Conservation (phyloP, 2,113 vertebrate species). For the Oncorhynchus masou region DNA sequence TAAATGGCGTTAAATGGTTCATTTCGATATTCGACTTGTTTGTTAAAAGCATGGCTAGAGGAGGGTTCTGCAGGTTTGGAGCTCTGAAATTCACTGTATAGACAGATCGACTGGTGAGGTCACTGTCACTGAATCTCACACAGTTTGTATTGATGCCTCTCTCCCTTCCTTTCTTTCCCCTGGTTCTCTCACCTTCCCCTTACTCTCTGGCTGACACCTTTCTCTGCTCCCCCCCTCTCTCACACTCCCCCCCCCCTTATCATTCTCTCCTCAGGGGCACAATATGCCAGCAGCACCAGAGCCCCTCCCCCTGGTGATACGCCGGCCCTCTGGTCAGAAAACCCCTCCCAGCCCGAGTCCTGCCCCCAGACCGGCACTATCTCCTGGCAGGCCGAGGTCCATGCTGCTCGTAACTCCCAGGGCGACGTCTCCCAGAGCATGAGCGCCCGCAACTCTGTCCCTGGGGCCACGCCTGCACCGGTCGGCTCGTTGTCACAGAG, state of each 20-base stretch:
- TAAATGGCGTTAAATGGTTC: no score
- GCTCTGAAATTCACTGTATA: not conserved
- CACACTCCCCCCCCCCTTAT: not conserved
- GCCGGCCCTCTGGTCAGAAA: constrained; percentile 82
- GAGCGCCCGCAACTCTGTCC: constrained; percentile 64
- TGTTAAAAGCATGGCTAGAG: no score
- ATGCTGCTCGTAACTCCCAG: constrained; percentile 88
- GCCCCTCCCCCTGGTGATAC: constrained; percentile 80
- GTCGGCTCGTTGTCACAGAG: constrained; percentile 91
- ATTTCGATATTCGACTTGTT: no score
- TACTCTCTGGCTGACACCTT: not conserved
- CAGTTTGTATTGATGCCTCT: not conserved
- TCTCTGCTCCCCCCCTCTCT: constrained; percentile 32
- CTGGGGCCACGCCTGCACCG: constrained; percentile 66
- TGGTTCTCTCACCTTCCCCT: not conserved
- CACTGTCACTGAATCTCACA: not conserved
- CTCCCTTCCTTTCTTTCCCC: not conserved
- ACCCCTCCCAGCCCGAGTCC: constrained; percentile 75
- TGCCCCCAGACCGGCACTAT: constrained; percentile 80
- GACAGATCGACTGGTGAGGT: not conserved
- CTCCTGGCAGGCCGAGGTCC: constrained; percentile 94
- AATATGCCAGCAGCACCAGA: constrained; percentile 92
- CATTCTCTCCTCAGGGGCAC: constrained; percentile 76
- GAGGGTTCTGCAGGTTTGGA: not conserved
- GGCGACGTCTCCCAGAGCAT: constrained; percentile 76